Evolutionary conservation across 2,113 vertebrate genomes (phyloP), one percentile per base, ranked within the genome.

Genomic region (Dicentrarchus labrax): DNA sequence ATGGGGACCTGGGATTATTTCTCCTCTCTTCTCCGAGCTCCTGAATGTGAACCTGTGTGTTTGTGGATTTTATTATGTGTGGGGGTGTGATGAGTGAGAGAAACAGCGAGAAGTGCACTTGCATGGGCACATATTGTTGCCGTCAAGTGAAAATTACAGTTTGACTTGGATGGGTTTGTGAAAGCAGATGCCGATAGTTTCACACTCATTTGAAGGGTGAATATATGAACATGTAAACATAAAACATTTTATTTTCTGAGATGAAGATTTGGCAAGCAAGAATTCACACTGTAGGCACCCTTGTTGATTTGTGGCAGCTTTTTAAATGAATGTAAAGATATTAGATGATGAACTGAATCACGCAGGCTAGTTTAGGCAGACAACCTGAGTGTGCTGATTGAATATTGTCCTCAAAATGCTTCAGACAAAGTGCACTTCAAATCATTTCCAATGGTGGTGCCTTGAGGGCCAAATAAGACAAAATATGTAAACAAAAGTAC

Each of bases 1-100:
- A 85, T 45, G 56, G 86, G 90, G 84, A 80, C 83, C 66, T 1
- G 1, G 86, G 78, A 91, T 86, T 83, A 80, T 80, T 80, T 61
- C 72, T 72, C 81, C 75, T 79, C 69, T 86, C 57, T 76, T 62
- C 73, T 60, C 50, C 2, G 11, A 65, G 75, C 56, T 71, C 16
- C 71, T 50, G 15, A 83, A 73, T 85, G 72, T 39, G 76, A 86
- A 75, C 78, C 67, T 76, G 62, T 62, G 68, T 68, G 15, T 68
- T 75, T 72, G 54, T 78, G 77, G 69, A 36, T 79, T 80, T 51
- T 62, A 60, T 72, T 41, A 43, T 24, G 38, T 21, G 61, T 9
- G n/a, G 71, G 66, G 71, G 45, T 36, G 70, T 69, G 60, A 50
- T 59, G 61, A 74, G 47, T 41, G 39, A 24, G 60, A 41, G 53